These are phyloP conservation scores for Ciconia maguari DNA, from an alignment of 2,113 vertebrate genomes.

Conservation along the genomic window DNA sequence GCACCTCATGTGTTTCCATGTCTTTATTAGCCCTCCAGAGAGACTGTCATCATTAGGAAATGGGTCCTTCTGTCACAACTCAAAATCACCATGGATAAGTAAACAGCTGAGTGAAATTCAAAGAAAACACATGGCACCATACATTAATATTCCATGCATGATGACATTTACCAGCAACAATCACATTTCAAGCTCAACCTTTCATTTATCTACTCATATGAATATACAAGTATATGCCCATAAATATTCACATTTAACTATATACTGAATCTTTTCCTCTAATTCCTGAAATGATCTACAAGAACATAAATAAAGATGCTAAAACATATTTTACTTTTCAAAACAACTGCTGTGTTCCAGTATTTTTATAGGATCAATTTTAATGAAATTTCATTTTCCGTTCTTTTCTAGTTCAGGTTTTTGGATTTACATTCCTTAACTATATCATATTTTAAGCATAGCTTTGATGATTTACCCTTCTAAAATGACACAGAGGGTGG, in stretches of 20 bases:
- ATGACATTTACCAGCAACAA: not conserved
- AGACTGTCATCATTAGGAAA: slow-evolving; percentile 4
- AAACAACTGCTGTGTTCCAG: not conserved
- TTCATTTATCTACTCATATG: not conserved
- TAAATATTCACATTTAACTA: not conserved
- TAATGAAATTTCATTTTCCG: not conserved
- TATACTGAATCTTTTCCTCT: not conserved
- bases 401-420: not conserved
- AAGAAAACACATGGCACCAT: not conserved
- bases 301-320: not conserved
- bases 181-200: not conserved
- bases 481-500: not conserved
- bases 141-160: slow-evolving; percentile 3
- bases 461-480: not conserved
- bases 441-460: not conserved
- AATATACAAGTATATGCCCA: not conserved
- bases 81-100: not conserved
- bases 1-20: not conserved
- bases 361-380: not conserved
- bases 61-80: not conserved
- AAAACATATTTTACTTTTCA: not conserved
- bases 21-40: not conserved
- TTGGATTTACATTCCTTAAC: not conserved
- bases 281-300: not conserved
- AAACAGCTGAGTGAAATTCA: not conserved